Percentiles rank a stretch among this genome's conserved stretches.
Conservation (phyloP, 2,797 vertebrate genomes). For the Tolypeutes matacus region DNA sequence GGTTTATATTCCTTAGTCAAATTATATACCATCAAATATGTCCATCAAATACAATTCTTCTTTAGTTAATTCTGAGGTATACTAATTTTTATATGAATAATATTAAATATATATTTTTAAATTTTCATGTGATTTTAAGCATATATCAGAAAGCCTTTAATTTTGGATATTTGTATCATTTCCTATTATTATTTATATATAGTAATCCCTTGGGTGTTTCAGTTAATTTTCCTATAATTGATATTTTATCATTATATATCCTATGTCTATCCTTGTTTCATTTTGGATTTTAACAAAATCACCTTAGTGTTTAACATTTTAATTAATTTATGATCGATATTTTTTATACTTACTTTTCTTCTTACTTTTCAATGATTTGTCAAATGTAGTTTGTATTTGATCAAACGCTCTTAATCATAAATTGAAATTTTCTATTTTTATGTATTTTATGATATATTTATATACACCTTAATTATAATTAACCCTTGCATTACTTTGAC, state of each 20-base stretch:
- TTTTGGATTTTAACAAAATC: background rate
- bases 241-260: background rate
- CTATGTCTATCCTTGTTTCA: background rate
- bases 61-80: background rate
- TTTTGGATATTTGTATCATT: background rate
- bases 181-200: background rate
- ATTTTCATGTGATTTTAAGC: background rate
- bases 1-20: background rate
- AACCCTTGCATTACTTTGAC: too few species aligned
- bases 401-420: background rate
- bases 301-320: too few species aligned
- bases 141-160: background rate
- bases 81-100: background rate
- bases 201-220: background rate
- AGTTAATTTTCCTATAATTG: background rate
- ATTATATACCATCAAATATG: background rate
- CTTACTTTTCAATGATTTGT: too few species aligned
- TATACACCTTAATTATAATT: background rate
- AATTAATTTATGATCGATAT: background rate
- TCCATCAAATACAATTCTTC: background rate
- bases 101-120: too few species aligned
- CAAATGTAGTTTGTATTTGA: too few species aligned
- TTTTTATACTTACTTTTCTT: background rate
- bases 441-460: background rate
- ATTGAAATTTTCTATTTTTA: background rate